Base-by-base conservation (phyloP, 2,113 vertebrate species). In the Clinocottus analis region DNA sequence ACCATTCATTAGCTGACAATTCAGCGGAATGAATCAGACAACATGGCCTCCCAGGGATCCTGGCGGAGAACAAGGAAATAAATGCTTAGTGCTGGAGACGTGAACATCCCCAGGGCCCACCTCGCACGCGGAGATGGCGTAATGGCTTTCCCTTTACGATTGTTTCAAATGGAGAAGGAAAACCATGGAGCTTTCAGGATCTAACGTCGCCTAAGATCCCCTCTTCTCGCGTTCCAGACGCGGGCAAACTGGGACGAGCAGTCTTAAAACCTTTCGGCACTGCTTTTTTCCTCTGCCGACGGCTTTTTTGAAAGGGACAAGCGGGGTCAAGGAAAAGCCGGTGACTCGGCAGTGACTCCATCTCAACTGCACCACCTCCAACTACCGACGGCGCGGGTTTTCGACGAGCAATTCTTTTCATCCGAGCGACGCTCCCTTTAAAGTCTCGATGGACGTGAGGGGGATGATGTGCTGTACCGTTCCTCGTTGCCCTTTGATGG, bases 1-100 rank as follows among this genome's bases (percentile, higher is more conserved):
- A 83, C 86, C 85, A 87, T 91, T 92, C 87, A 89, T 93, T 86
- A 90, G 79, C 80, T 82, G 84, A 86, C 89, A 74, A 77, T 86
- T 86, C 84, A 68, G 70, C 69, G 80, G 85, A 92, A 90, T 85
- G 71, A 90, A 91, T 92, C 85, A 84, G 81, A 92, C 89, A 90
- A 85, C 87, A 75, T n/a, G 68, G 83, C 87, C 88, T 90, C 89
- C 80, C 63, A 84, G 90, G 84, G 83, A 86, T 88, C 84, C 69
- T 78, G 8, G 9, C 62, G 70, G 70, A 90, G 85, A 87, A 89
- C 63, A 78, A 85, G 85, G 83, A 89, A 87, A 85, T 80, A 76
- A 86, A 87, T 71, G 82, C 81, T 85, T 73, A 83, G 80, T 79
- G 85, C 69, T 81, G 69, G 67, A 88, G 89, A 90, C 88, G 73